Evolutionary conservation across 2,113 vertebrate species (phyloP).

Genomic region (Aptenodytes forsteri): DNA sequence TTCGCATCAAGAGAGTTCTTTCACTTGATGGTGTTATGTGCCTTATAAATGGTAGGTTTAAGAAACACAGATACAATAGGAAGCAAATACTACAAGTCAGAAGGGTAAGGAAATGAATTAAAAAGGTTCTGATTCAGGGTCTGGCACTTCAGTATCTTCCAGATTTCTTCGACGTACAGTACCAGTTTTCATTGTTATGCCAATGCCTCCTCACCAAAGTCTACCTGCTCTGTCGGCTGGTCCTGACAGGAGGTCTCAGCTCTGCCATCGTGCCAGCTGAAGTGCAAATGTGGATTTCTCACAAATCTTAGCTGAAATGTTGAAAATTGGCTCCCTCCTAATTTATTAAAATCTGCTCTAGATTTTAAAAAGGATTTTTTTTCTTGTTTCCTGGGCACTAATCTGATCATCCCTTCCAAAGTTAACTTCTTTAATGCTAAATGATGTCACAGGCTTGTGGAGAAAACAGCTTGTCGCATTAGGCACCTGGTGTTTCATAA

Average conservation of each 20-base stretch:
- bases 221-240: not conserved
- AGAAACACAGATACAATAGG: not conserved
- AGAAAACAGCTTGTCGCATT: not conserved
- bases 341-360: not conserved
- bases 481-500: not conserved
- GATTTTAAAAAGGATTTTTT: not conserved
- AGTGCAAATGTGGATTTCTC: not conserved
- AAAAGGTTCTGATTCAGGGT: not conserved
- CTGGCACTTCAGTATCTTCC: not conserved
- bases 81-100: not conserved
- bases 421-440: not conserved
- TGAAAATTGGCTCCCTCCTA: not conserved
- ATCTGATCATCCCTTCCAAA: not conserved
- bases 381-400: not conserved
- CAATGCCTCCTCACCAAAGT: not conserved
- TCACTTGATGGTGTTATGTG: not conserved
- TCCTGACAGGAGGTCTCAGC: not conserved
- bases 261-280: not conserved
- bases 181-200: not conserved
- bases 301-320: not conserved
- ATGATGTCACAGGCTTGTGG: not conserved
- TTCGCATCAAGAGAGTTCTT: not conserved
- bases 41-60: not conserved
- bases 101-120: not conserved
- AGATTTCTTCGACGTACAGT: not conserved